Base-by-base conservation (phyloP, 2,113 vertebrate species). In the Rhinolophus ferrumequinum region DNA sequence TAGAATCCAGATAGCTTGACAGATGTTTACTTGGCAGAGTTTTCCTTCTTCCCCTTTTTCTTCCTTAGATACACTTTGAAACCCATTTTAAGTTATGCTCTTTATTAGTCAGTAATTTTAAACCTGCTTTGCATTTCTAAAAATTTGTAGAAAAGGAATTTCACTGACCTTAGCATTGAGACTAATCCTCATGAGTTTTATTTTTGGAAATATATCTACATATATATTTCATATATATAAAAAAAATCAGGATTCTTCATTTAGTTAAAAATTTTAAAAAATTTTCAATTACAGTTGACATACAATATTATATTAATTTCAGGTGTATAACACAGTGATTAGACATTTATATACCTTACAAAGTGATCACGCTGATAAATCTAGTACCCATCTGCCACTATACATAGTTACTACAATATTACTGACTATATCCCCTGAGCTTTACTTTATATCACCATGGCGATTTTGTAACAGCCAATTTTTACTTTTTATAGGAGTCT, bases 161-260 rank as follows among this genome's bases (percentile, higher is more conserved):
- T 86, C 80, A 22, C 13, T 90, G 33, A 72, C 33, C 8, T 79
- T 92, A 83, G 56, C 50, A 77, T 35, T 89, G 16, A 62, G 35
- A 76, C 47, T 72, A 50, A 75, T 84, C 41, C 54, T 95, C 9
- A 9, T 80, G 30, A 62, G 35, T 70, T 90, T 80, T 83, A 35
- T 22, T 96, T 67, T 56, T 62, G 24, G 84, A 86, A 87, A 38
- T 81, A 41, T 0, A 70, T 44, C 28, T 88, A 16, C 41, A 12
- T 52, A 38, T 26, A 56, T 94, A 50, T 72, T 92, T 95, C 54
- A 79, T 30, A 8, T 19, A 22, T 85, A 13, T 47, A 50, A 11
- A 50, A 73, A 83, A 79, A 90, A 64, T 70, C n/a, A 54, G 73
- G 54, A 66, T 54, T 85, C 21, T 95, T 95, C 12, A 41, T 82